These are phyloP conservation scores for Argyrosomus japonicus DNA, from an alignment of 2,113 vertebrate genomes.

Conservation along the genomic window DNA sequence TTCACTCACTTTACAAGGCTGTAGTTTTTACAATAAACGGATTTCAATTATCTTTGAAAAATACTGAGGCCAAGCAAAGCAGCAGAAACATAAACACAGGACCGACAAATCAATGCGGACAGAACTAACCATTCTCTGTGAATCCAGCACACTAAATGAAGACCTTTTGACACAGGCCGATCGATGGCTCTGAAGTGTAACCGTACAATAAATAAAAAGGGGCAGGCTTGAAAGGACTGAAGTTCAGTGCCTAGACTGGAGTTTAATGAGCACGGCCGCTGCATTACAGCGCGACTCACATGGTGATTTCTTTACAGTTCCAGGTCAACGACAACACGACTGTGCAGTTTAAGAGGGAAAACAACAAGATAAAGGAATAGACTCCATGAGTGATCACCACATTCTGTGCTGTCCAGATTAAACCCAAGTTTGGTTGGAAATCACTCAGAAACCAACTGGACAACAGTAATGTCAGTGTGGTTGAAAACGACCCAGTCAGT, in stretches of 20 bases:
- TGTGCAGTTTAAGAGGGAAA: not conserved
- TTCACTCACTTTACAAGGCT: not conserved
- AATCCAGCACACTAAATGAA: slow-evolving; percentile 35
- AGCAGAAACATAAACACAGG: slow-evolving; percentile 11
- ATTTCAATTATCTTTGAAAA: slow-evolving; percentile 43
- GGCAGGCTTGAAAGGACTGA: slow-evolving; percentile 2
- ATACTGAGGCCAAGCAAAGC: not conserved
- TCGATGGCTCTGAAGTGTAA: slow-evolving; percentile 23
- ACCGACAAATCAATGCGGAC: not conserved
- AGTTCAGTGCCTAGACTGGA: not conserved
- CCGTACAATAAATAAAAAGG: slow-evolving; percentile 30
- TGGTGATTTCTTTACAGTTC: not conserved
- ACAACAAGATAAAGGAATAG: not conserved
- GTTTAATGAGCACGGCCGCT: slow-evolving; percentile 8
- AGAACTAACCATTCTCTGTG: slow-evolving; percentile 22
- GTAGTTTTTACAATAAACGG: not conserved
- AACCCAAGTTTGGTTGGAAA: not conserved
- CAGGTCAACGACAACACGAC: not conserved
- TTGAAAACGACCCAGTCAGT: not conserved
- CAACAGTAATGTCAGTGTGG: not conserved
- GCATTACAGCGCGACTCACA: not conserved
- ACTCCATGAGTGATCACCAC: not conserved
- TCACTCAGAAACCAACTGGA: not conserved
- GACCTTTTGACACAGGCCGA: slow-evolving; percentile 19
- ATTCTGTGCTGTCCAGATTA: not conserved